These are phyloP conservation scores for Candidula unifasciata DNA, from an alignment of 2,888 invertebrate genomes.

Conservation along the genomic window DNA sequence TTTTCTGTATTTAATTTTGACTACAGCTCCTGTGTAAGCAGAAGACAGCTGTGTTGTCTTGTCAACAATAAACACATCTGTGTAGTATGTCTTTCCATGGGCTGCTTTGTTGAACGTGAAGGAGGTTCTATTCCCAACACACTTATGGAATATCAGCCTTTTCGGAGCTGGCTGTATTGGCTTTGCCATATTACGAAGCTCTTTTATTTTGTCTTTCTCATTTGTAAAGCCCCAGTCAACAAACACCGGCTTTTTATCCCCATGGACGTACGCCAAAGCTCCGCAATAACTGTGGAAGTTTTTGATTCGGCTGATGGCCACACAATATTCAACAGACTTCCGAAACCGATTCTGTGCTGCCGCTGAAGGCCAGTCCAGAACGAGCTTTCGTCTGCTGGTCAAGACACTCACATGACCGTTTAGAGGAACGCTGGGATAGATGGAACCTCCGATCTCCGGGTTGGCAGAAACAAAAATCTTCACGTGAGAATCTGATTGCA, in stretches of 20 bases:
- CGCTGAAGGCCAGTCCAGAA: constrained; percentile 45
- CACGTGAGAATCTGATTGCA: constrained; percentile 68
- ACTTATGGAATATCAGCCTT: constrained; percentile 77
- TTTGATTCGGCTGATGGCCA: constrained; percentile 79
- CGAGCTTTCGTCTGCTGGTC: constrained; percentile 38
- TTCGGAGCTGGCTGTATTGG: constrained; percentile 61
- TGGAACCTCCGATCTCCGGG: constrained; percentile 57
- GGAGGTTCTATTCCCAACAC: constrained; percentile 80
- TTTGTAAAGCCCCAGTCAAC: constrained; percentile 73
- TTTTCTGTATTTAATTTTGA: constrained; percentile 61
- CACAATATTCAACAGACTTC: constrained; percentile 78
- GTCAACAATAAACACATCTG: constrained; percentile 81
- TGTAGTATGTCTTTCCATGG: constrained; percentile 80
- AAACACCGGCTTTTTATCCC: constrained; percentile 71
- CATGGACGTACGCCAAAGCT: constrained; percentile 77
- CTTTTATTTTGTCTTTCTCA: constrained; percentile 63
- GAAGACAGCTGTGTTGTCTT: constrained; percentile 80
- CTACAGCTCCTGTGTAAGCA: constrained; percentile 78
- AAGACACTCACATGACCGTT: constrained; percentile 58
- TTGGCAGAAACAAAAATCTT: constrained; percentile 67
- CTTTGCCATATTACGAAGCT: constrained; percentile 58
- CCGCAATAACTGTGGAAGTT: constrained; percentile 80
- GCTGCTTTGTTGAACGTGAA: constrained; percentile 79
- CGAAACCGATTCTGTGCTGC: constrained; percentile 29
- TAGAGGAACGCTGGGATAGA: constrained; percentile 62